These are phyloP conservation scores for Chloroceryle aenea DNA, from an alignment of 2,113 vertebrate species.

Conservation along the genomic window DNA sequence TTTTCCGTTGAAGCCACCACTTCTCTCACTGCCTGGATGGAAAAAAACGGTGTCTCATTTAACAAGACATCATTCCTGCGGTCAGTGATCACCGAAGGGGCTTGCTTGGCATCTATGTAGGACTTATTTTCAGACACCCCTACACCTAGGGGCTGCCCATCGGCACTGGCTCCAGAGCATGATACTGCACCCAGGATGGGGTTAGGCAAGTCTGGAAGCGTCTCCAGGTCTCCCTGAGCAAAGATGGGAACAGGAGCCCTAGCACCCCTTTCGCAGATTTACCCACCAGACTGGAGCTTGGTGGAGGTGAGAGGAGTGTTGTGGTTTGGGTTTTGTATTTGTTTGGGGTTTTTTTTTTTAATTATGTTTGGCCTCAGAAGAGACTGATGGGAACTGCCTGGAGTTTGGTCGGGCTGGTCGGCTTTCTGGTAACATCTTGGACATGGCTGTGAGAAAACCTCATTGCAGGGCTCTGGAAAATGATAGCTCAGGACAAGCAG, in stretches of 20 bases:
- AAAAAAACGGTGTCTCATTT: neutral
- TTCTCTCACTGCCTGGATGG: neutral
- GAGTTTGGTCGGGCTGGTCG: neutral
- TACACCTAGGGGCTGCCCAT: neutral
- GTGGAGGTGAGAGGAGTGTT: neutral
- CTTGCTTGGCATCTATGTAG: rapidly evolving
- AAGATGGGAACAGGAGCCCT: neutral
- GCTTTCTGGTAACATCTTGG: neutral
- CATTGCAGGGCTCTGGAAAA: neutral
- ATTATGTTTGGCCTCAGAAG: neutral
- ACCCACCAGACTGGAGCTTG: neutral
- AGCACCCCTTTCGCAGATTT: neutral
- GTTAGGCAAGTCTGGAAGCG: neutral
- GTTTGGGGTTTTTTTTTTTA: neutral
- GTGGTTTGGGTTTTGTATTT: neutral
- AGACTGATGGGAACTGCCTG: neutral
- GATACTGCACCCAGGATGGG: rapidly evolving
- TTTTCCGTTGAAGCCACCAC: neutral
- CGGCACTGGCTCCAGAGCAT: neutral
- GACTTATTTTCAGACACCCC: neutral
- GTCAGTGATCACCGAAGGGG: neutral
- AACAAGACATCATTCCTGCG: rapidly evolving
- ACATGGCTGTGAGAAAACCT: neutral
- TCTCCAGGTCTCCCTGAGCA: neutral
- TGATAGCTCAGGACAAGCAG: rapidly evolving